Conservation (phyloP, 2,888 invertebrate species). For the Helleia helle region DNA sequence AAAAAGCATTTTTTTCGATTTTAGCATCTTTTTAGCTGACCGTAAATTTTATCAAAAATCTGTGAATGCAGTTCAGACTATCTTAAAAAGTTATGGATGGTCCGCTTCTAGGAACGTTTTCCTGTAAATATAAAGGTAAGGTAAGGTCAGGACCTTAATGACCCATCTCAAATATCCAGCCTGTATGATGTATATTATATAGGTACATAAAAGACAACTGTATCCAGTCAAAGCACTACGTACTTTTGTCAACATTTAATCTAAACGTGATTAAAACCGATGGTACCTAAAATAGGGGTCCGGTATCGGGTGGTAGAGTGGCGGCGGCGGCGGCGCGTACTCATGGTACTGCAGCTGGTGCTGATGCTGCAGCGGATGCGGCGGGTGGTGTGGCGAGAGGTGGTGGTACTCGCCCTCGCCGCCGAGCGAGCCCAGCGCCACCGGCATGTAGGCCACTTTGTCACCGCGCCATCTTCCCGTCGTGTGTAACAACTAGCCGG, state of each 20-base stretch:
- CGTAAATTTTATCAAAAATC: too few relatives aligned
- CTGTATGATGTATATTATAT: too few relatives aligned
- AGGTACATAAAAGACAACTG: too few relatives aligned
- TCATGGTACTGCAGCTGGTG: conserved; percentile 61
- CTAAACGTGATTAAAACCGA: neutral
- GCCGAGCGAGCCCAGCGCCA: conserved; percentile 78
- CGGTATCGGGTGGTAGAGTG: conserved; percentile 59
- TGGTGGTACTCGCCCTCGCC: conserved; percentile 75
- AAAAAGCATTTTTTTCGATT: too few relatives aligned
- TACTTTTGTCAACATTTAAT: neutral
- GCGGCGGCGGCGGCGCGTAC: conserved; percentile 67
- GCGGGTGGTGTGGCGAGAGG: conserved; percentile 62
- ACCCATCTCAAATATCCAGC: too few relatives aligned
- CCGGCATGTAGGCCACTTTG: conserved; percentile 78
- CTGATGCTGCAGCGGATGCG: conserved; percentile 43
- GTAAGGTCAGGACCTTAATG: too few relatives aligned
- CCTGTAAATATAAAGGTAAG: too few relatives aligned
- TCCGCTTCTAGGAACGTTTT: too few relatives aligned
- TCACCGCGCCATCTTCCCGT: conserved; percentile 71
- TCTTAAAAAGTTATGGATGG: too few relatives aligned
- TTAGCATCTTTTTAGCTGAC: too few relatives aligned
- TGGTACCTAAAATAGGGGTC: conserved; percentile 61
- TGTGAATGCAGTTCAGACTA: too few relatives aligned
- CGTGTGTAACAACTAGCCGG: conserved; percentile 10
- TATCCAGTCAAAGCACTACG: too few relatives aligned